Evolutionary conservation across 2,113 vertebrate species (phyloP).

Genomic region (Puma concolor): DNA sequence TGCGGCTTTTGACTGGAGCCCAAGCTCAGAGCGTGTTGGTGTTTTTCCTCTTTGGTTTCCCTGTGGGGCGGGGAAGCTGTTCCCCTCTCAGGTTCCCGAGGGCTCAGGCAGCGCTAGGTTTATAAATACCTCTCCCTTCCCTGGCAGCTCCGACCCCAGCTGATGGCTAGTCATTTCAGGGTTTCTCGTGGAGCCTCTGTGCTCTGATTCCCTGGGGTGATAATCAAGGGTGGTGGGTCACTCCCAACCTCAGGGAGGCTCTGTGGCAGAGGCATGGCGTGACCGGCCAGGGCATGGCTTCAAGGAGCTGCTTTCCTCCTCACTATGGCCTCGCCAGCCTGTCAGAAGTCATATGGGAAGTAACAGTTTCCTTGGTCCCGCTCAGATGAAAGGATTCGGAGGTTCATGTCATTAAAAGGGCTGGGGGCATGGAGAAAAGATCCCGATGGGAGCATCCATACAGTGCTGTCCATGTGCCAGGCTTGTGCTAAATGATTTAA

Average conservation of each 20-base stretch:
- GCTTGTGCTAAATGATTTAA: neutral
- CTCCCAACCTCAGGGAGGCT: neutral
- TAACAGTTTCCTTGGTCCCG: neutral
- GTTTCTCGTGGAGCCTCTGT: neutral
- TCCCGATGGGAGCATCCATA: accelerated
- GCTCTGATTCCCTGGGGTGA: neutral
- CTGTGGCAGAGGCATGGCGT: accelerated
- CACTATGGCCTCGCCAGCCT: neutral
- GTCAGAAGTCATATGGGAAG: neutral
- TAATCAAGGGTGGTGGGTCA: too few species aligned
- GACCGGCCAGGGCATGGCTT: neutral
- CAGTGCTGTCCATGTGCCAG: too few species aligned
- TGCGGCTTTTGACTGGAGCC: slow-evolving; percentile 50
- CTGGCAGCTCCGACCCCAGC: neutral
- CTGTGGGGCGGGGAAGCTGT: slow-evolving; percentile 30
- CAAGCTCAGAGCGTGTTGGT: slow-evolving; percentile 52
- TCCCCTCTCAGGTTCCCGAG: slow-evolving; percentile 68
- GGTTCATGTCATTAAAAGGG: neutral
- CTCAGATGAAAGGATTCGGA: neutral
- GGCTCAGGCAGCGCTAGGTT: slow-evolving; percentile 32
- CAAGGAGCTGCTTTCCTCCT: neutral
- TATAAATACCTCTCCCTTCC: slow-evolving; percentile 68
- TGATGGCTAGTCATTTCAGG: neutral
- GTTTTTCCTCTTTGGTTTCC: slow-evolving; percentile 70
- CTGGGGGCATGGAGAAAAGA: neutral